These are phyloP conservation scores for Lampris megalopsis DNA, from an alignment of 2,113 vertebrate species.

Conservation along the genomic window DNA sequence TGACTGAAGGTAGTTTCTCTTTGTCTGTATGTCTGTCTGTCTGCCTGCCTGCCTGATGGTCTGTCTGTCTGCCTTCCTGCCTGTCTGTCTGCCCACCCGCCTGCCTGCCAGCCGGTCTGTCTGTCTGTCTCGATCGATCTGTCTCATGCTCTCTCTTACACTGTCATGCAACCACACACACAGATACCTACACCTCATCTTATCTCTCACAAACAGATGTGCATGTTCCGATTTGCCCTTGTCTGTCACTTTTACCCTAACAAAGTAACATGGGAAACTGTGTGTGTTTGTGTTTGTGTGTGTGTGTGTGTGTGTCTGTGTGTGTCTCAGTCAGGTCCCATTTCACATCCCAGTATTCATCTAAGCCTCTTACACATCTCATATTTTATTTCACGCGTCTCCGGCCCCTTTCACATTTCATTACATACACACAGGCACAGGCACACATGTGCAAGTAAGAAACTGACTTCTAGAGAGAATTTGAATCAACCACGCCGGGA, in stretches of 20 bases:
- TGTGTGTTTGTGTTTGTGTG: constrained; percentile 12
- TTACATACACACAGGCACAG: constrained; percentile 11
- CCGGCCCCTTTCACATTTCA: constrained; percentile 5
- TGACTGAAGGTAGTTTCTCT: constrained; percentile 39
- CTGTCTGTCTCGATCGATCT: too few species aligned
- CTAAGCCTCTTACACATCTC: constrained; percentile 71
- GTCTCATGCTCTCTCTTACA: not conserved
- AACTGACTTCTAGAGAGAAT: not conserved
- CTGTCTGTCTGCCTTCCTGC: too few species aligned
- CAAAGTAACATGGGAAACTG: constrained; percentile 16
- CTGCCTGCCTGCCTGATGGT: too few species aligned
- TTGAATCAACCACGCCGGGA: not conserved
- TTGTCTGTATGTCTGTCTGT: too few species aligned
- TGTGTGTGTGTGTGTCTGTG: constrained; percentile 1
- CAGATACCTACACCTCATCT: constrained; percentile 47
- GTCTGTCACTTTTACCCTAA: constrained; percentile 37
- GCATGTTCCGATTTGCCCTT: constrained; percentile 55
- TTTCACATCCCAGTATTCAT: constrained; percentile 60
- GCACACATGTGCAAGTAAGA: not conserved
- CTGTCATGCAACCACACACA: constrained; percentile 10
- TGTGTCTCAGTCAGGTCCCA: constrained; percentile 58
- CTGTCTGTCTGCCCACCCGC: too few species aligned
- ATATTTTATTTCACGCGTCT: constrained; percentile 38
- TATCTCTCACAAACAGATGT: constrained; percentile 79
- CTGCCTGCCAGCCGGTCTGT: too few species aligned